Conservation (phyloP, 2,888 invertebrate genomes). For the Papilio demoleus region DNA sequence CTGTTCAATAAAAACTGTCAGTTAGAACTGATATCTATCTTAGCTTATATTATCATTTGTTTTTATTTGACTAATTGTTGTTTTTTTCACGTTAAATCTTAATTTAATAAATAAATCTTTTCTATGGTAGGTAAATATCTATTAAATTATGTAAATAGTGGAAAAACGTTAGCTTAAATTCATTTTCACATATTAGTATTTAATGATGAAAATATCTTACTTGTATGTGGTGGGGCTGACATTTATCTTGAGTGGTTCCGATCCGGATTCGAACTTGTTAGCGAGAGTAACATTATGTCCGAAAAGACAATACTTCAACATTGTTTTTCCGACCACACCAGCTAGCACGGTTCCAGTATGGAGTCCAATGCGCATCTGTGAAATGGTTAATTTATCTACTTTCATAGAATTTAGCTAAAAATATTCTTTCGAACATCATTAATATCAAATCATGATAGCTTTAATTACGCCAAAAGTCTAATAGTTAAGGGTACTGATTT, state of each 20-base stretch:
- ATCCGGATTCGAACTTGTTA: slow-evolving; percentile 97
- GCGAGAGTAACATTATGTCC: slow-evolving; percentile 98
- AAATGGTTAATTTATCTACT: neutral
- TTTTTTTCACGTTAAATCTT: too few relatives aligned
- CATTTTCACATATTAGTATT: too few relatives aligned
- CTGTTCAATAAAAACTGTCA: too few relatives aligned
- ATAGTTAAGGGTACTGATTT: too few relatives aligned
- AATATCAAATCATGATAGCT: too few relatives aligned
- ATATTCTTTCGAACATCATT: neutral
- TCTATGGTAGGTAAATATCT: too few relatives aligned
- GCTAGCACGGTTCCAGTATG: slow-evolving; percentile 97
- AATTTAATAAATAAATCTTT: too few relatives aligned
- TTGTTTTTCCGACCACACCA: slow-evolving; percentile 96
- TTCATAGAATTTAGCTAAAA: neutral
- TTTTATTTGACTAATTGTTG: too few relatives aligned
- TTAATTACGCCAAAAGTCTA: too few relatives aligned
- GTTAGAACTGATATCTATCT: too few relatives aligned
- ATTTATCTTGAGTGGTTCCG: slow-evolving; percentile 95
- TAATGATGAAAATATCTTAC: slow-evolving; percentile 83
- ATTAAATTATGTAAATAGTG: too few relatives aligned
- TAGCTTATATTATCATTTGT: too few relatives aligned
- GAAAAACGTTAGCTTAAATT: neutral
- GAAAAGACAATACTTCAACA: slow-evolving; percentile 97
- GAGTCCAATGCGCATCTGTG: slow-evolving; percentile 96
- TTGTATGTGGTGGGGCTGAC: slow-evolving; percentile 96